These are phyloP conservation scores for Carcinoscorpius rotundicauda DNA, from an alignment of 1,140 invertebrate genomes.

Conservation along the genomic window DNA sequence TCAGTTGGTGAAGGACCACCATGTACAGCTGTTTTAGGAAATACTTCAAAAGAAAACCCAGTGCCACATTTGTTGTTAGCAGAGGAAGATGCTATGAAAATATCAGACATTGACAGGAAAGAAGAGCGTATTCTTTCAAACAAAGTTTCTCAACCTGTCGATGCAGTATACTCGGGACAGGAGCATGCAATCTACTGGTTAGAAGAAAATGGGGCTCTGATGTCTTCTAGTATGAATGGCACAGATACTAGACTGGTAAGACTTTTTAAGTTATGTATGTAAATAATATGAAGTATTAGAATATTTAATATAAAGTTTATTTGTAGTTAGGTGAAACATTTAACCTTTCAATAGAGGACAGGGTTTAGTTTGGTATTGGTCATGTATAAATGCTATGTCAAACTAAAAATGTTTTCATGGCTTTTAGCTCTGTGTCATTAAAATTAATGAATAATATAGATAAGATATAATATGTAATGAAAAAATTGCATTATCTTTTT, in stretches of 20 bases:
- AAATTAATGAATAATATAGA: too few species aligned
- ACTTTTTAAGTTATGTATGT: not conserved
- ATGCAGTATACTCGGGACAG: slow-evolving; percentile 32
- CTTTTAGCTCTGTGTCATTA: too few species aligned
- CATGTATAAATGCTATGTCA: too few species aligned
- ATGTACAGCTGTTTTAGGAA: slow-evolving; percentile 45
- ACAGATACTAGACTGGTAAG: slow-evolving; percentile 40
- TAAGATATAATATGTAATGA: too few species aligned
- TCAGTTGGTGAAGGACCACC: slow-evolving; percentile 54
- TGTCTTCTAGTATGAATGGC: slow-evolving; percentile 46
- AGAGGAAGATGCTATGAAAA: slow-evolving; percentile 50
- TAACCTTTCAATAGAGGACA: not conserved
- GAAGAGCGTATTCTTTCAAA: slow-evolving; percentile 36
- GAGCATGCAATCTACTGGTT: slow-evolving; percentile 71
- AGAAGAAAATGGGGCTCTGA: slow-evolving; percentile 61
- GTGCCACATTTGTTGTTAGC: slow-evolving; percentile 63
- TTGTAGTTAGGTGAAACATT: not conserved
- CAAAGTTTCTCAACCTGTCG: slow-evolving; percentile 26
- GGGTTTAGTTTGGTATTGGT: too few species aligned
- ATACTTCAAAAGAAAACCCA: slow-evolving; percentile 50
- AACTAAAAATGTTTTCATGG: too few species aligned
- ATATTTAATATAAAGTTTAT: not conserved
- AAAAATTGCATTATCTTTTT: too few species aligned
- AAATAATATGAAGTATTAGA: too few species aligned
- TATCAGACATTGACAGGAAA: slow-evolving; percentile 53